phyloP scores from a whole-genome alignment of 2,888 invertebrate species.

The Trachelus troglodyta region DNA sequence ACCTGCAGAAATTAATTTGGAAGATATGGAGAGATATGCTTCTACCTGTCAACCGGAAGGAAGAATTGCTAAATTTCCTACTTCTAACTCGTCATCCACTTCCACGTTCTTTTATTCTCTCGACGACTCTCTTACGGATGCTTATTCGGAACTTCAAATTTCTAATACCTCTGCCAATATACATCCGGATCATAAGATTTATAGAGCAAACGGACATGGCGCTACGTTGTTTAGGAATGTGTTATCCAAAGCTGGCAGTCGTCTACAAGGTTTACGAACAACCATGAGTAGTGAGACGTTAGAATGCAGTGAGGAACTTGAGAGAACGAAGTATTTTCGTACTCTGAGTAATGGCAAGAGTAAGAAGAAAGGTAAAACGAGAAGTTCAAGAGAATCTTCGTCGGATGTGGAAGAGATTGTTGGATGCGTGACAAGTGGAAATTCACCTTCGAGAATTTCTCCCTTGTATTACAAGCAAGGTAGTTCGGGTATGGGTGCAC shows the following conservation, averaged over 20 bases:
- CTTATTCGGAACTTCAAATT: conserved; percentile 65
- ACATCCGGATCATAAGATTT: conserved; percentile 85
- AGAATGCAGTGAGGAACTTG: conserved; percentile 56
- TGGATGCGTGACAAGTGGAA: conserved; percentile 38
- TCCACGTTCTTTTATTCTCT: conserved; percentile 71
- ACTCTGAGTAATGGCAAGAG: neutral
- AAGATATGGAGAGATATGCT: conserved; percentile 73
- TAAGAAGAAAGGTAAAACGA: conserved; percentile 58
- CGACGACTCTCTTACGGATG: conserved; percentile 66
- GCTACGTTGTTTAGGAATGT: conserved; percentile 61
- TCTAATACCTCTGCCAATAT: conserved; percentile 66
- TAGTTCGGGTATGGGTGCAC: conserved; percentile 84
- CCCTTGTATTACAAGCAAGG: conserved; percentile 76
- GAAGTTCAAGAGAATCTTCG: conserved; percentile 48
- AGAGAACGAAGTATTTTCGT: conserved; percentile 36
- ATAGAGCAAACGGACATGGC: conserved; percentile 69
- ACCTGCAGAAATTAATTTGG: conserved; percentile 74
- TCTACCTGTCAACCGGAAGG: conserved; percentile 57
- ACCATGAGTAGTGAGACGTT: conserved; percentile 64
- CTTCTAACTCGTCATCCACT: conserved; percentile 64
- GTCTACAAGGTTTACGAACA: conserved; percentile 55
- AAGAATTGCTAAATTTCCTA: conserved; percentile 60
- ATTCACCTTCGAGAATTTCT: conserved; percentile 35
- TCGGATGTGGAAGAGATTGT: conserved; percentile 54
- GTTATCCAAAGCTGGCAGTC: conserved; percentile 60